Percentiles rank a stretch among this genome's conserved stretches.
These are phyloP conservation scores for Martes martes DNA, from an alignment of 2,113 vertebrate genomes.

Conservation along the genomic window DNA sequence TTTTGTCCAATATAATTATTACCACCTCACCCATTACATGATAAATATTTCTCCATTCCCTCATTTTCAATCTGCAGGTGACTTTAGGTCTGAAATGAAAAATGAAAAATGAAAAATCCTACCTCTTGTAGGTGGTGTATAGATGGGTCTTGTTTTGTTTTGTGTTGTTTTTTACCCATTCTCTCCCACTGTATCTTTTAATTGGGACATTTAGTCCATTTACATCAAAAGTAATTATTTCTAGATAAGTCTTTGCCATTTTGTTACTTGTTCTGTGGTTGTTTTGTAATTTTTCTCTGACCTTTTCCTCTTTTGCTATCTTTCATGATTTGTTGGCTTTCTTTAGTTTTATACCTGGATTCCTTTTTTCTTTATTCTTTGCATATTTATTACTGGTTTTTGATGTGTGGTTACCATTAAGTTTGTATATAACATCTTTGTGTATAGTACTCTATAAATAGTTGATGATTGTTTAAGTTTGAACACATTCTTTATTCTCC, in stretches of 20 bases:
- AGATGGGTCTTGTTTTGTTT: background rate
- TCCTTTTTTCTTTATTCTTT: background rate
- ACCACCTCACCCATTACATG: background rate
- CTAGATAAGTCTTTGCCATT: background rate
- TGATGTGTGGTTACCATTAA: background rate
- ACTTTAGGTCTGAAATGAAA: background rate
- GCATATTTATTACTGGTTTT: background rate
- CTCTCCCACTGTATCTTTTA: background rate
- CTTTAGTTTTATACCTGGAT: background rate
- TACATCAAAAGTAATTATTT: background rate
- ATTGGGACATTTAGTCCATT: background rate
- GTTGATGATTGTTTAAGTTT: background rate
- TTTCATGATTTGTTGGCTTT: background rate
- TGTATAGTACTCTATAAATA: background rate
- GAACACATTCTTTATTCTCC: background rate
- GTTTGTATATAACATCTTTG: background rate
- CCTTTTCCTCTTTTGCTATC: background rate
- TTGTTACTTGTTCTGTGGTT: background rate
- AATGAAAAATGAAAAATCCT: too few relatives aligned
- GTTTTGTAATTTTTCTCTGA: background rate
- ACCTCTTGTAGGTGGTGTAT: background rate
- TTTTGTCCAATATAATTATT: background rate
- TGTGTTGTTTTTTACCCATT: background rate
- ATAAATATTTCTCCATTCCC: background rate
- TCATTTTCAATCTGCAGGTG: background rate